These are phyloP conservation scores for Noctuana brunneofusca DNA, from an alignment of 2,888 invertebrate genomes.

Conservation along the genomic window DNA sequence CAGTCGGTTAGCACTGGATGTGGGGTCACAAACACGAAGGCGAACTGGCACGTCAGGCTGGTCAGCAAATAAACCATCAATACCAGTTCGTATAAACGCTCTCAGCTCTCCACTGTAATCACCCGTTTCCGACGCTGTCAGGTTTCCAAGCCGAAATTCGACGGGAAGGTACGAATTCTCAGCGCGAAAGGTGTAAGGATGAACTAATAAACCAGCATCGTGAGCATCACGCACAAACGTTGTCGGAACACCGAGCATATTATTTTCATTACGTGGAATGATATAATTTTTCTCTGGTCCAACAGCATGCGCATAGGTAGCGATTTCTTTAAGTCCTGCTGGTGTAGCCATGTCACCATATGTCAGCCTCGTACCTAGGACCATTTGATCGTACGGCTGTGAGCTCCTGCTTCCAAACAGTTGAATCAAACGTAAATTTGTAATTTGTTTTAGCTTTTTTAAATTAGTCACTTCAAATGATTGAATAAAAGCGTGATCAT, in stretches of 20 bases:
- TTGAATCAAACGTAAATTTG: constrained; percentile 63
- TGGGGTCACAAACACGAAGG: constrained; percentile 41
- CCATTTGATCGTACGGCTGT: constrained; percentile 62
- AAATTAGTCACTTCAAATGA: constrained; percentile 73
- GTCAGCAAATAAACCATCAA: constrained; percentile 72
- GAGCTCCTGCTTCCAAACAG: constrained; percentile 52
- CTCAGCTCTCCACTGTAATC: constrained; percentile 60
- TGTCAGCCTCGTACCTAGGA: constrained; percentile 55
- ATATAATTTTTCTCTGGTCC: constrained; percentile 72
- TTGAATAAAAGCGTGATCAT: constrained; percentile 68
- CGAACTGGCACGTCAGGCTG: constrained; percentile 66
- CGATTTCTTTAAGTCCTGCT: constrained; percentile 63
- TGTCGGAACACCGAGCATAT: constrained; percentile 57
- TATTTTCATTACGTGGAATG: constrained; percentile 61
- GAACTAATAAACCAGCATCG: constrained; percentile 63
- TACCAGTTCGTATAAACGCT: constrained; percentile 63
- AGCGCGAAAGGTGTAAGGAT: constrained; percentile 73
- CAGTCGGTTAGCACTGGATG: constrained; percentile 7
- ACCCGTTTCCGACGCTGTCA: constrained; percentile 51
- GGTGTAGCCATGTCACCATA: constrained; percentile 68
- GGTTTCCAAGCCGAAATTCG: constrained; percentile 56
- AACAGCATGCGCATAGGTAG: constrained; percentile 67
- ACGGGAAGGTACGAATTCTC: constrained; percentile 66
- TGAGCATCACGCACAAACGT: constrained; percentile 67
- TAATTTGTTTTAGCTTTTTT: constrained; percentile 62